Percentiles rank a stretch among this genome's conserved stretches.
These are phyloP conservation scores for Hirundo rustica DNA, from an alignment of 2,797 vertebrate genomes.

Conservation along the genomic window DNA sequence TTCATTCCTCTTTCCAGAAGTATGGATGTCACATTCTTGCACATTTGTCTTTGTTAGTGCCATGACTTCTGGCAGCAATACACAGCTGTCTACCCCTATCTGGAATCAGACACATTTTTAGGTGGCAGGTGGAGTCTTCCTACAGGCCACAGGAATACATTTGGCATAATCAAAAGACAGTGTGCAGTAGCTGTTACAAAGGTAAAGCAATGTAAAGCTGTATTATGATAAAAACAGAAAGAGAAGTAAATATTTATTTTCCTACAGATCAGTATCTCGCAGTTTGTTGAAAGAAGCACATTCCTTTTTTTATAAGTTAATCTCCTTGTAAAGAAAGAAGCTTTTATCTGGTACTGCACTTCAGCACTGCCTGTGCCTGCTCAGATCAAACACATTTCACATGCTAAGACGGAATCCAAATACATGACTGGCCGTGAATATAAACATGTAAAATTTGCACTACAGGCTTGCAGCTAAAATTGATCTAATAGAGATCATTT, in stretches of 20 bases:
- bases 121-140: neutral
- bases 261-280: neutral
- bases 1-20: constrained; percentile 2
- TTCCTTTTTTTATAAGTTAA: constrained; percentile 9
- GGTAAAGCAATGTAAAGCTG: neutral
- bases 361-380: neutral
- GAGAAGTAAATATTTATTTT: constrained; percentile 15
- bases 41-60: constrained; percentile 40
- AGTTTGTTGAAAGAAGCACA: neutral
- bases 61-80: constrained; percentile 10
- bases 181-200: neutral
- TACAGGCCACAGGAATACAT: neutral
- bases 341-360: constrained; percentile 36
- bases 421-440: neutral
- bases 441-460: constrained; percentile 13
- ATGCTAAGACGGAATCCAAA: neutral
- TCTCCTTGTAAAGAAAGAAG: neutral
- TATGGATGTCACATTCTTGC: constrained; percentile 17
- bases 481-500: neutral
- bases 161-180: neutral
- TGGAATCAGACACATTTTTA: neutral
- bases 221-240: neutral
- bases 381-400: constrained; percentile 34
- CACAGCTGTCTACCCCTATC: constrained; percentile 52
- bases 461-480: neutral